Evolutionary conservation across 2,113 vertebrate species (phyloP).

Genomic region (Benitochromis conjunctus): DNA sequence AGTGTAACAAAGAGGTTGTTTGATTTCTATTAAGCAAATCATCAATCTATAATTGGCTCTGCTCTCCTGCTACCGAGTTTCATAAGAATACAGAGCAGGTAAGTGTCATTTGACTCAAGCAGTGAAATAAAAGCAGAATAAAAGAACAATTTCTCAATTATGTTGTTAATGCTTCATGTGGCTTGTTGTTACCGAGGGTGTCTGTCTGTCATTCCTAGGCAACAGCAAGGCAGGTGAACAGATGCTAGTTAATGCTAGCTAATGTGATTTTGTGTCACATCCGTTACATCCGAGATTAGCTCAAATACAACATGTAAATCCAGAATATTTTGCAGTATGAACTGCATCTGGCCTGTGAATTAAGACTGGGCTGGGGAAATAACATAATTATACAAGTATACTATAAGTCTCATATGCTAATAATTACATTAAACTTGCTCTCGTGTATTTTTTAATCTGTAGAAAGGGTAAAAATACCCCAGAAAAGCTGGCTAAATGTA

Average conservation of each 20-base stretch:
- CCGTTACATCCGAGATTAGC: not conserved
- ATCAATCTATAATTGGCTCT: conserved; percentile 28
- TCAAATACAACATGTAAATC: not conserved
- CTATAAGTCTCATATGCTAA: not conserved
- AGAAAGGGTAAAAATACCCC: not conserved
- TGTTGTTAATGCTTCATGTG: not conserved
- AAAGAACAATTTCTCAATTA: conserved; percentile 14
- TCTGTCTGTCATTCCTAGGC: conserved; percentile 8
- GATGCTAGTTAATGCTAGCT: not conserved
- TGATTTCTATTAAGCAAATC: conserved; percentile 38
- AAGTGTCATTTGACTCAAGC: not conserved
- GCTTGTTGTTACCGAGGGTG: not conserved
- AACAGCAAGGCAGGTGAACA: conserved; percentile 33
- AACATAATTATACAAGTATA: not conserved
- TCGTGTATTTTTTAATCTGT: not conserved
- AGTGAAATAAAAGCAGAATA: not conserved
- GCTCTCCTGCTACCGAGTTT: not conserved
- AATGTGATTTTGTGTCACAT: too few species aligned
- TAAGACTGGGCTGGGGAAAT: not conserved
- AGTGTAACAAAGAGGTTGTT: conserved; percentile 43
- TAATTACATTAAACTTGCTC: not conserved
- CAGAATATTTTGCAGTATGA: not conserved
- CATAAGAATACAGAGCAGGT: conserved; percentile 16
- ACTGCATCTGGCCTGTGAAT: not conserved
- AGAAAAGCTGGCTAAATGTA: not conserved